Evolutionary conservation across 2,113 vertebrate species (phyloP).

Genomic region (Psilopsiagon aurifrons): DNA sequence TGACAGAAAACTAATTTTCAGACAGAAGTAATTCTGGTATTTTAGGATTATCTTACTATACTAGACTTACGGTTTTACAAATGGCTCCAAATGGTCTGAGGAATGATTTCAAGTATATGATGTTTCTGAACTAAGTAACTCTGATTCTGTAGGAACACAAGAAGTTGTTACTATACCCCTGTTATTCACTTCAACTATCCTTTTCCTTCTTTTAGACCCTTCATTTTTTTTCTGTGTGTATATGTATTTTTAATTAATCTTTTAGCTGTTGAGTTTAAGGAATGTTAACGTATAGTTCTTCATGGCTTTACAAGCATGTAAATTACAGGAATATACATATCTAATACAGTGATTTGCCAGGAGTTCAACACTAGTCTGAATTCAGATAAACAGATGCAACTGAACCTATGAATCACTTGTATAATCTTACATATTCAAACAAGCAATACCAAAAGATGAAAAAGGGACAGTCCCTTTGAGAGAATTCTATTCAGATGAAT

Average conservation of each 20-base stretch:
- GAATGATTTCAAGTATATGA: background rate
- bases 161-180: background rate
- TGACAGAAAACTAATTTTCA: background rate
- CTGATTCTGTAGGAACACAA: background rate
- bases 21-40: background rate
- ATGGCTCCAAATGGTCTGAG: background rate
- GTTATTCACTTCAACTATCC: background rate
- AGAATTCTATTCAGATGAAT: background rate
- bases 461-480: background rate
- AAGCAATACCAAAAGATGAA: background rate
- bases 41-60: background rate
- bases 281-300: background rate
- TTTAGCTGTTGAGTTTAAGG: background rate
- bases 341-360: background rate
- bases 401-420: background rate
- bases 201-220: background rate
- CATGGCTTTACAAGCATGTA: background rate
- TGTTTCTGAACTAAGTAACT: background rate
- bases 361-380: background rate
- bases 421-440: background rate
- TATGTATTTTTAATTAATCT: background rate
- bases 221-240: background rate
- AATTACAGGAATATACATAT: background rate
- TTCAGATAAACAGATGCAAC: background rate
- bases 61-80: background rate